These are phyloP conservation scores for Mastomys natalensis DNA, from an alignment of 2,113 vertebrate genomes.

Conservation along the genomic window DNA sequence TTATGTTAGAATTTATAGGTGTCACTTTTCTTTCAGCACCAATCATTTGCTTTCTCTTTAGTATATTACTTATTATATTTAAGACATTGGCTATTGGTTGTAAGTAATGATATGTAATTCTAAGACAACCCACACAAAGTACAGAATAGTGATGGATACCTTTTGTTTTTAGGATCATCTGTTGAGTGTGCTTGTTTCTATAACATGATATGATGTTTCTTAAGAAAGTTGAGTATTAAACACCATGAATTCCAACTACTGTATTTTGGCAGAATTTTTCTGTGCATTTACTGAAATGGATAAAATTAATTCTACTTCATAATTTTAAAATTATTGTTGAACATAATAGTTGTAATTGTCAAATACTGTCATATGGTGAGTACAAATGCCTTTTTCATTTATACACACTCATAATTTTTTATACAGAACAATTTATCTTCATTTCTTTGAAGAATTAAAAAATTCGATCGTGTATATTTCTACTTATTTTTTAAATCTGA, in stretches of 20 bases:
- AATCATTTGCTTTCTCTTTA: background rate
- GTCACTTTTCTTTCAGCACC: background rate
- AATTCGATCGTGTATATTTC: background rate
- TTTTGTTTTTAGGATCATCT: background rate
- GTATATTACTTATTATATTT: background rate
- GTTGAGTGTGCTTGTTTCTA: background rate
- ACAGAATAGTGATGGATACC: background rate
- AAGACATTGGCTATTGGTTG: background rate
- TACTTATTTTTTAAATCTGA: background rate
- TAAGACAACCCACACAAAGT: background rate
- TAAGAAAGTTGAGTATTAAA: too few relatives aligned
- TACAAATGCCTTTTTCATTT: background rate
- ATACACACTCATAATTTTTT: fast-evolving
- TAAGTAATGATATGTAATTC: fast-evolving
- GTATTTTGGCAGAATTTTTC: background rate
- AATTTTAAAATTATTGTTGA: background rate
- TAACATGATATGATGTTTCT: too few relatives aligned
- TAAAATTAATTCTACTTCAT: background rate
- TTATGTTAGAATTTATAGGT: background rate
- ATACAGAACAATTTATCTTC: background rate
- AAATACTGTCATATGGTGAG: background rate
- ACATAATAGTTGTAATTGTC: background rate
- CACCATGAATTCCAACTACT: too few relatives aligned
- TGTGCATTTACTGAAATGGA: background rate
- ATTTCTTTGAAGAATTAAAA: background rate